Evolutionary conservation across 53 echinoderm and acorn worm genomes (phyloP).

Genomic region (Zoroaster sp.): DNA sequence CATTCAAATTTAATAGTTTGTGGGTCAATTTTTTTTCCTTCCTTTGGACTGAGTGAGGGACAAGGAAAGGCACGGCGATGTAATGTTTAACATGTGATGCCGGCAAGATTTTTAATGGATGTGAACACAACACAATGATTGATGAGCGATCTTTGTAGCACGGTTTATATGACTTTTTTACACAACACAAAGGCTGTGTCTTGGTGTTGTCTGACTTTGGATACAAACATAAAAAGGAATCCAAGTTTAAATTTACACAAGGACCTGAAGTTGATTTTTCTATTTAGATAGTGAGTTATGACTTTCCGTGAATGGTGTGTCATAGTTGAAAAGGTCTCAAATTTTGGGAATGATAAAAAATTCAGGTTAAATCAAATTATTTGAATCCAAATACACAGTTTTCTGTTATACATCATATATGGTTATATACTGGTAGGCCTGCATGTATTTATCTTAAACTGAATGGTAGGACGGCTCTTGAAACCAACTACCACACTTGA

Average conservation of each 20-base stretch:
- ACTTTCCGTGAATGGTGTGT: background rate
- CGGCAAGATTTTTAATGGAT: slow-evolving; percentile 41
- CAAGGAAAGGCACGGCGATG: background rate
- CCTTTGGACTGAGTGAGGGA: background rate
- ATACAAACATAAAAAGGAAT: background rate
- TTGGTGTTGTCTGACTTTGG: background rate
- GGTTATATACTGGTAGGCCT: too few species aligned
- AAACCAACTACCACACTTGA: too few species aligned
- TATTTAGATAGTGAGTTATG: background rate
- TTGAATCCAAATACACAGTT: too few species aligned
- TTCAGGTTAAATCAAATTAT: too few species aligned
- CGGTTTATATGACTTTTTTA: background rate
- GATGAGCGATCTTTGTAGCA: background rate
- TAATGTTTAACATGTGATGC: slow-evolving; percentile 41
- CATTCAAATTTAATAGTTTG: slow-evolving; percentile 59
- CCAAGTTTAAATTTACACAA: background rate
- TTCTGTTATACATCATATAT: too few species aligned
- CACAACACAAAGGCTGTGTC: background rate
- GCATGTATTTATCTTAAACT: too few species aligned
- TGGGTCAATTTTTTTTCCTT: slow-evolving; percentile 34
- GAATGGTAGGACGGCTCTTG: too few species aligned
- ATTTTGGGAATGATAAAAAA: too few species aligned
- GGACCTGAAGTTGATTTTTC: background rate
- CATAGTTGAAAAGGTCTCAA: background rate
- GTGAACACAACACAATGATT: background rate